phyloP scores from a whole-genome alignment of 2,797 vertebrate genomes.

The Phoxinus dragarum region DNA sequence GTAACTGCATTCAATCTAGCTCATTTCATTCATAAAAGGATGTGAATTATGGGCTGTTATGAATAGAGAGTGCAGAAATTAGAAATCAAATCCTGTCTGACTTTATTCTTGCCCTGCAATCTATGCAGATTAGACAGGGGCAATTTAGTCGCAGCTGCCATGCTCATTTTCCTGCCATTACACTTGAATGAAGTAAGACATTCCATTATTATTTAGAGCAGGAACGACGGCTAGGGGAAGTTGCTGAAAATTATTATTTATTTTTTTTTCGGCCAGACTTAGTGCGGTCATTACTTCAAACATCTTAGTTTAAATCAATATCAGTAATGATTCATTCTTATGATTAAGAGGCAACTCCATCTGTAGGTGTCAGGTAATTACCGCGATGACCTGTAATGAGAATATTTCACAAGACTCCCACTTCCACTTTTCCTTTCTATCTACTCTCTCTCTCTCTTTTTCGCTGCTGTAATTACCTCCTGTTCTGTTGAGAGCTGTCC shows the following conservation, averaged over 20 bases:
- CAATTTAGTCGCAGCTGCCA: conserved; percentile 72
- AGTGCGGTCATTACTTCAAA: conserved; percentile 85
- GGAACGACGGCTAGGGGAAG: conserved; percentile 71
- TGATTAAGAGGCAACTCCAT: conserved; percentile 91
- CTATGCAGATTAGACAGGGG: conserved; percentile 70
- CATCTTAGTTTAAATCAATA: conserved; percentile 88
- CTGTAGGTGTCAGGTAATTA: conserved; percentile 91
- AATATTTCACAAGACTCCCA: conserved; percentile 74
- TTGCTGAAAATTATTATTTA: conserved; percentile 83
- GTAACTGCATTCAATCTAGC: conserved; percentile 56
- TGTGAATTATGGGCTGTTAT: conserved; percentile 68
- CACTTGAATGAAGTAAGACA: conserved; percentile 75
- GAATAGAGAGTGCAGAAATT: conserved; percentile 70
- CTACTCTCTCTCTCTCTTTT: conserved; percentile 9
- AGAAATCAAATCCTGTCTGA: conserved; percentile 68
- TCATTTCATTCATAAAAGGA: conserved; percentile 60
- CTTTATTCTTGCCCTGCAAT: conserved; percentile 66
- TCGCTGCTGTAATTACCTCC: conserved; percentile 38
- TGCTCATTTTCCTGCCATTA: conserved; percentile 74
- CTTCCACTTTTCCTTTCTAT: conserved; percentile 56
- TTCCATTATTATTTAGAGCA: conserved; percentile 82
- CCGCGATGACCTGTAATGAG: conserved; percentile 93
- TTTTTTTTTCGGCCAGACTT: conserved; percentile 76
- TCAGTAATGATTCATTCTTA: conserved; percentile 93
- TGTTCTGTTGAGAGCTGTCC: conserved; percentile 36